Conservation (phyloP, 2,888 invertebrate species). For the Campoplex capitator region DNA sequence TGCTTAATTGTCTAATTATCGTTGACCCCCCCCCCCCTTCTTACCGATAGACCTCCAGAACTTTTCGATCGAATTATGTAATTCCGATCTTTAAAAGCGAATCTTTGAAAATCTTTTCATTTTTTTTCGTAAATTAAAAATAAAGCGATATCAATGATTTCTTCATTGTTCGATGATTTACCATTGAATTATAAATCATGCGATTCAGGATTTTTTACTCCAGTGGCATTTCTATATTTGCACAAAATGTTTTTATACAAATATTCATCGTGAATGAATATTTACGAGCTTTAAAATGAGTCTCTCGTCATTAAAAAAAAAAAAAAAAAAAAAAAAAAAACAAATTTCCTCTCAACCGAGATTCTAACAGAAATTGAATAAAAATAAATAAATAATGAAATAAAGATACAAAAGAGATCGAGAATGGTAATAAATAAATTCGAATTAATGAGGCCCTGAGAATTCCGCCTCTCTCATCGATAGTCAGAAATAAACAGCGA, state of each 20-base stretch:
- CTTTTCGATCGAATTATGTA: slow-evolving; percentile 45
- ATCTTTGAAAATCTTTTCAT: neutral
- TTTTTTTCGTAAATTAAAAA: neutral
- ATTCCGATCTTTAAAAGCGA: neutral
- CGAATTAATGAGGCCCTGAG: slow-evolving; percentile 60
- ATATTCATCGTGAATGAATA: slow-evolving; percentile 19
- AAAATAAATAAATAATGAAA: slow-evolving; percentile 30
- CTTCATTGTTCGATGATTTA: neutral
- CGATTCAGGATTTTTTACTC: no score
- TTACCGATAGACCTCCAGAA: slow-evolving; percentile 59
- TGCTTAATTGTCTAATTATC: slow-evolving; percentile 79
- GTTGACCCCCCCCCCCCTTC: slow-evolving; percentile 73
- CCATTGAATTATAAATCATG: neutral
- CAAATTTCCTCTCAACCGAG: neutral
- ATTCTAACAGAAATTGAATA: neutral
- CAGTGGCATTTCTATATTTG: neutral
- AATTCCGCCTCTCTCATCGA: slow-evolving; percentile 62
- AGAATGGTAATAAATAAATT: slow-evolving; percentile 63
- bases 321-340: no score
- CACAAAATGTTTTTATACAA: neutral
- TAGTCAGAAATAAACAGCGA: slow-evolving; percentile 64
- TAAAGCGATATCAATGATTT: neutral
- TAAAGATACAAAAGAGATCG: slow-evolving; percentile 34
- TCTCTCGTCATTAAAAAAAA: neutral
- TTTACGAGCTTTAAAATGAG: slow-evolving; percentile 28